phyloP scores from a whole-genome alignment of 1,140 invertebrate genomes.

The Philaenus spumarius region DNA sequence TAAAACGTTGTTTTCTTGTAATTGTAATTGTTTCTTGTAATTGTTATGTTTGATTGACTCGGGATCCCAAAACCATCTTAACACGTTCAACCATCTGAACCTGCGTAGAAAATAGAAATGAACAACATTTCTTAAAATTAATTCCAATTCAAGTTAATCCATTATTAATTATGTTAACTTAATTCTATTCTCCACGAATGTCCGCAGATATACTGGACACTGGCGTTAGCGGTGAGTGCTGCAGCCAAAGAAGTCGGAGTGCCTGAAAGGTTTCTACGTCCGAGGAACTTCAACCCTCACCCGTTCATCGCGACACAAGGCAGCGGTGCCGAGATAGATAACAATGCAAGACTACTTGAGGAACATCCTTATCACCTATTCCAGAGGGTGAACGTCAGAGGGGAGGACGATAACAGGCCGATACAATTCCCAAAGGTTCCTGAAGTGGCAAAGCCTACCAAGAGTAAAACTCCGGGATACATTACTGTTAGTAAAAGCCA shows the following conservation, averaged over 20 bases:
- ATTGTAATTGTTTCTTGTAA: too few species aligned
- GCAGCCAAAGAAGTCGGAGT: conserved; percentile 20
- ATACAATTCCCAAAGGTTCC: conserved; percentile 28
- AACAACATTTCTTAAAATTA: too few species aligned
- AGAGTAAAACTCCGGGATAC: conserved; percentile 6
- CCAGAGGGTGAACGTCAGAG: background rate
- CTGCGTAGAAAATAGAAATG: too few species aligned
- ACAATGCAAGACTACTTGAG: background rate
- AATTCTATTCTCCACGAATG: too few species aligned
- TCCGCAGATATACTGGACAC: background rate
- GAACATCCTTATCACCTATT: conserved; percentile 11
- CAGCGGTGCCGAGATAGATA: conserved; percentile 4
- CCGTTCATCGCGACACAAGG: conserved; percentile 15
- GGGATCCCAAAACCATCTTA: too few species aligned
- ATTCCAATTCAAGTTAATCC: too few species aligned
- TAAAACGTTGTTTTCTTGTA: too few species aligned
- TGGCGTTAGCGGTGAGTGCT: background rate
- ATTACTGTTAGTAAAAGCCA: conserved; percentile 1
- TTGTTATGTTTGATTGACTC: too few species aligned
- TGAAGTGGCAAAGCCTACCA: conserved; percentile 15
- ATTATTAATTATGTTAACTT: too few species aligned
- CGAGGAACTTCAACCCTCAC: conserved; percentile 29
- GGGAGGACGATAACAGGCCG: conserved; percentile 7
- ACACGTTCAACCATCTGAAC: too few species aligned
- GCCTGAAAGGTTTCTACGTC: conserved; percentile 27